phyloP scores from a whole-genome alignment of 2,888 invertebrate genomes.

The Drosophila parthenogenetica region DNA sequence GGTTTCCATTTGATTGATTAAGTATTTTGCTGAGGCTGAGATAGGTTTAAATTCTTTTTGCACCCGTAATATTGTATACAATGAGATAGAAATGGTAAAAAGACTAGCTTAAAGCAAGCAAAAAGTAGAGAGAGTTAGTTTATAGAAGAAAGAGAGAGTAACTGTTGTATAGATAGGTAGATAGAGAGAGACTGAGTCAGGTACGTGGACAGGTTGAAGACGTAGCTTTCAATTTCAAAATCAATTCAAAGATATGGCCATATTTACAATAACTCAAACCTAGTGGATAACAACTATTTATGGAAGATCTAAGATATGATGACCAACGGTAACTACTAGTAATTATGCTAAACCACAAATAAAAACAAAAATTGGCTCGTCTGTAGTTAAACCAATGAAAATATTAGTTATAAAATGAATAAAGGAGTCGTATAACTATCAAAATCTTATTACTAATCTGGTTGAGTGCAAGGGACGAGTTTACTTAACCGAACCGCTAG shows the following conservation, averaged over 20 bases:
- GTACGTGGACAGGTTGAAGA: slow-evolving; percentile 75
- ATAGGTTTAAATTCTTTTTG: slow-evolving; percentile 66
- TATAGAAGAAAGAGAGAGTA: slow-evolving; percentile 1
- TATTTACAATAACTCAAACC: slow-evolving; percentile 56
- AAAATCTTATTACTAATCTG: slow-evolving; percentile 38
- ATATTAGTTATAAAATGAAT: slow-evolving; percentile 3
- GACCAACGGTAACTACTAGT: slow-evolving; percentile 49
- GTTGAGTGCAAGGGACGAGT: slow-evolving; percentile 37
- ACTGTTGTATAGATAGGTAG: neutral
- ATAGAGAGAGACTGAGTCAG: slow-evolving; percentile 54
- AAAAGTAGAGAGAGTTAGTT: neutral
- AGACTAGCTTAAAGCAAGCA: neutral
- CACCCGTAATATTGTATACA: slow-evolving; percentile 61
- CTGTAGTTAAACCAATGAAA: slow-evolving; percentile 4
- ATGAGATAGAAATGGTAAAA: slow-evolving; percentile 10
- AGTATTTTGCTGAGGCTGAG: slow-evolving; percentile 37
- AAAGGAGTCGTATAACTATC: slow-evolving; percentile 31
- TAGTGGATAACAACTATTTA: slow-evolving; percentile 42
- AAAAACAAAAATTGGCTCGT: slow-evolving; percentile 5
- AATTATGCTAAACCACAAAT: slow-evolving; percentile 37
- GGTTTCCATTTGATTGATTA: slow-evolving; percentile 43
- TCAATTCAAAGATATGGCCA: slow-evolving; percentile 33
- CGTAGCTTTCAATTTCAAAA: slow-evolving; percentile 58
- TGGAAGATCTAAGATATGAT: slow-evolving; percentile 77
- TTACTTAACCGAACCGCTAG: slow-evolving; percentile 72